These are phyloP conservation scores for Ptychodera flava DNA, from an alignment of 35 echinoderm and acorn worm species.

Conservation along the genomic window DNA sequence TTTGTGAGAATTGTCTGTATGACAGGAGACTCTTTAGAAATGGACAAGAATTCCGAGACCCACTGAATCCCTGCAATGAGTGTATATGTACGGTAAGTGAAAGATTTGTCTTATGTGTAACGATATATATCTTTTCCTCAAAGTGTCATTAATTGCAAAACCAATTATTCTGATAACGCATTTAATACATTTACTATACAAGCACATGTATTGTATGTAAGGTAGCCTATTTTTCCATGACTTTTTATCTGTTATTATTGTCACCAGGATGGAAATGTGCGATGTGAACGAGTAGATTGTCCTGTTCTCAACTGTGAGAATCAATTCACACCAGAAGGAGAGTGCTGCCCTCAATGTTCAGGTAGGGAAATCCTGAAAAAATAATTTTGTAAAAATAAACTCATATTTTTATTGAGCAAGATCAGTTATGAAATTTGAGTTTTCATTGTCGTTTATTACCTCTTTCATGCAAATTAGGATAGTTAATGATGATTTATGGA, in stretches of 20 bases:
- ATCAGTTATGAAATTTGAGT: background rate
- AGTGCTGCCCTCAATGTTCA: slow-evolving; percentile 73
- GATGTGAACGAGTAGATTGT: slow-evolving; percentile 44
- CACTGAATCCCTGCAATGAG: background rate
- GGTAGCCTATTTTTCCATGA: too few relatives aligned
- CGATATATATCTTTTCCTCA: too few relatives aligned
- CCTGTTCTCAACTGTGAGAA: slow-evolving; percentile 39
- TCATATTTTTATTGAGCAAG: background rate
- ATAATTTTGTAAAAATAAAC: background rate
- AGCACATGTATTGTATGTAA: too few relatives aligned
- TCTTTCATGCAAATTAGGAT: too few relatives aligned
- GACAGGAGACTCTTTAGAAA: background rate
- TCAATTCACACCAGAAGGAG: slow-evolving; percentile 25
- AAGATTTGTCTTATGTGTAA: too few relatives aligned
- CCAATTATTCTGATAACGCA: too few relatives aligned
- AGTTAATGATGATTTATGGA: too few relatives aligned
- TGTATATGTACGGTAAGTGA: background rate
- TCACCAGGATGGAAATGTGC: slow-evolving; percentile 41
- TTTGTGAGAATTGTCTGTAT: background rate
- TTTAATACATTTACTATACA: too few relatives aligned
- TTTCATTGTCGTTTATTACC: too few relatives aligned
- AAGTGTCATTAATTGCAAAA: too few relatives aligned
- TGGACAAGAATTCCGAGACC: background rate
- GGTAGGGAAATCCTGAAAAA: background rate
- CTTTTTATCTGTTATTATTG: background rate